Base-by-base conservation (phyloP, 2,797 vertebrate genomes). In the Platyrinchus mystaceus region DNA sequence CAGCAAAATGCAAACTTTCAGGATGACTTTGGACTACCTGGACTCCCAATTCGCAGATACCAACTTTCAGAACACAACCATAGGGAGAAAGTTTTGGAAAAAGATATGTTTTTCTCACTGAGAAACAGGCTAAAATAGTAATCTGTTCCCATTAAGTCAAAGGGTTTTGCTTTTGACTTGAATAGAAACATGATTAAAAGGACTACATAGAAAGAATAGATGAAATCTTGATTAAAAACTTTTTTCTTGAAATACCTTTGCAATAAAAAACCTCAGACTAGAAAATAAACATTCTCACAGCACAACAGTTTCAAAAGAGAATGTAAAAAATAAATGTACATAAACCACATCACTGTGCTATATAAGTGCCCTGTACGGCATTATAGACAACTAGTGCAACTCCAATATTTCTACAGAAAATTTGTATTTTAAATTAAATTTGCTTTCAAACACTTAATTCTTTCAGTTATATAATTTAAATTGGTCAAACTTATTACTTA, bases 81-180 rank as follows among this genome's bases (percentile, higher is more conserved):
- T 15, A 71, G 4, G n/a, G 7, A 75, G 13, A 67, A 81, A 59
- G n/a, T 73, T 93, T 81, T 59, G 47, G 36, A n/a, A 79, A 81
- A 89, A 81, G 19, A 63, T 18, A 49, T 6, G 3, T 55, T 93
- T 89, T 89, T 77, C 50, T 92, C 26, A 74, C 16, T 16, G 14
- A 23, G 23, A 94, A 92, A 63, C 34, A 77, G 0, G 2, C 17
- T 92, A 84, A 84, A 63, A 76, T 36, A 94, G 88, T 69, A 56
- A 79, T 49, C 66, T 94, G 83, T 73, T 94, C 90, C 60, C 74
- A 90, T 94, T 96, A 95, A 95, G 93, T 95, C 90, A 93, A 55
- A 49, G 28, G 4, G 55, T 92, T 90, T 91, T 69, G 44, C 47
- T 89, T 91, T 76, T 69, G 58, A 90, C 69, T 93, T 84, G 32